These are phyloP conservation scores for Ceraclea dissimilis DNA, from an alignment of 2,888 invertebrate species.

Conservation along the genomic window DNA sequence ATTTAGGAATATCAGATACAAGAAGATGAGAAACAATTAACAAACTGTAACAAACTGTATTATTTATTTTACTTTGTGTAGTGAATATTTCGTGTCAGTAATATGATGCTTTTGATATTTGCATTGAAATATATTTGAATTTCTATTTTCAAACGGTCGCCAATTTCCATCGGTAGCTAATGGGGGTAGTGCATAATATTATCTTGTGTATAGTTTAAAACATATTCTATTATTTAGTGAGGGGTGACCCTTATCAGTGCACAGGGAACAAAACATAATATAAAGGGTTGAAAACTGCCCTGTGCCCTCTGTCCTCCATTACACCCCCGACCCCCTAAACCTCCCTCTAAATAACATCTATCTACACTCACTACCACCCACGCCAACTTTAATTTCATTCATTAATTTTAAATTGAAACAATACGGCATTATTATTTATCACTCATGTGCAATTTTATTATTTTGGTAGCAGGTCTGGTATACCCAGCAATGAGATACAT, in stretches of 20 bases:
- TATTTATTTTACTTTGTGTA: no score
- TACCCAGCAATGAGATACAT: no score
- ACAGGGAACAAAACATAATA: not conserved
- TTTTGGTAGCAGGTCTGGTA: no score
- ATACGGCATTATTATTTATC: not conserved
- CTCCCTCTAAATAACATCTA: slow-evolving; percentile 3
- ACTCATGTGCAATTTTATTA: no score
- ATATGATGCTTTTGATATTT: no score
- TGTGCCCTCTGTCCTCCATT: not conserved
- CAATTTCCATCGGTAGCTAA: no score
- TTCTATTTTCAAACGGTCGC: no score
- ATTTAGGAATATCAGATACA: no score
- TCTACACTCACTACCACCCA: slow-evolving; percentile 7
- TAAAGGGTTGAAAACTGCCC: slow-evolving; percentile 1
- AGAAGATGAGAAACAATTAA: no score
- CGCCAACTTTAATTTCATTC: slow-evolving; percentile 10
- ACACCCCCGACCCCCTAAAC: not conserved
- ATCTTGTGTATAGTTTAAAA: not conserved
- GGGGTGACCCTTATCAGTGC: slow-evolving; percentile 6
- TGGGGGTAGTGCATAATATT: not conserved
- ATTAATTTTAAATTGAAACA: slow-evolving; percentile 9
- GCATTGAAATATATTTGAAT: no score
- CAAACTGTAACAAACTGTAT: no score
- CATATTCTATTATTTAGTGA: not conserved
- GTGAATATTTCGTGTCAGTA: no score